Conservation (phyloP, 2,888 invertebrate genomes). For the Volucella bombylans region DNA sequence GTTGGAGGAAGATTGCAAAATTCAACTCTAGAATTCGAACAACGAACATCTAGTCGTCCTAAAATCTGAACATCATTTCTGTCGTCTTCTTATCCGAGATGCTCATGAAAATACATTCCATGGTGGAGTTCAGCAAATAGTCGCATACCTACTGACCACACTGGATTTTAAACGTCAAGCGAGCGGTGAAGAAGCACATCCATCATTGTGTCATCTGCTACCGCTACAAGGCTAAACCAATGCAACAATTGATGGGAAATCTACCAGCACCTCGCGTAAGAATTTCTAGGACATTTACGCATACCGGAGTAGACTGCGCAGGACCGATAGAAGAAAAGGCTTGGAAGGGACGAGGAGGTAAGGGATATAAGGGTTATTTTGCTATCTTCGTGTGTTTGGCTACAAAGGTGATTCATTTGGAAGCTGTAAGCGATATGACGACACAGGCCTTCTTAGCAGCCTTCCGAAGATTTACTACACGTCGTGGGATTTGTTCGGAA, state of each 20-base stretch:
- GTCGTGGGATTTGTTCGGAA: slow-evolving; percentile 28
- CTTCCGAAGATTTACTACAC: slow-evolving; percentile 23
- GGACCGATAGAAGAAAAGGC: no score
- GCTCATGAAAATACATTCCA: slow-evolving; percentile 33
- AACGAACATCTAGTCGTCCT: slow-evolving; percentile 37
- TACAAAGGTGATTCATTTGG: slow-evolving; percentile 51
- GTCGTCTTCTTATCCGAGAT: slow-evolving; percentile 15
- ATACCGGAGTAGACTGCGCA: slow-evolving; percentile 63
- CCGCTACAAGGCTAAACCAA: no score
- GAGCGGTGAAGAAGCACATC: no score
- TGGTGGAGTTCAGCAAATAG: slow-evolving; percentile 20
- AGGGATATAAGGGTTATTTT: slow-evolving; percentile 37
- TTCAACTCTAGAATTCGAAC: slow-evolving; percentile 26
- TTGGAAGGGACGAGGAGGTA: slow-evolving; percentile 1
- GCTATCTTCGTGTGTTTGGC: slow-evolving; percentile 46
- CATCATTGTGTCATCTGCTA: no score
- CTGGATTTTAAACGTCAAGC: no score
- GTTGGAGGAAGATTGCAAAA: slow-evolving; percentile 44
- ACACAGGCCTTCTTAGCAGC: slow-evolving; percentile 25
- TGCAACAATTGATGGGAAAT: slow-evolving; percentile 28
- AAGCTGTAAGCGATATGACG: slow-evolving; percentile 37
- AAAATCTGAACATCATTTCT: slow-evolving; percentile 21
- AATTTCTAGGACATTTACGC: slow-evolving; percentile 50
- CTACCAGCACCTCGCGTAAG: slow-evolving; percentile 28
- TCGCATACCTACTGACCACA: background rate